Evolutionary conservation across 30 jellyfish, hydroid and myxozoan species (phyloP).

Genomic region (Mastigias papua): DNA sequence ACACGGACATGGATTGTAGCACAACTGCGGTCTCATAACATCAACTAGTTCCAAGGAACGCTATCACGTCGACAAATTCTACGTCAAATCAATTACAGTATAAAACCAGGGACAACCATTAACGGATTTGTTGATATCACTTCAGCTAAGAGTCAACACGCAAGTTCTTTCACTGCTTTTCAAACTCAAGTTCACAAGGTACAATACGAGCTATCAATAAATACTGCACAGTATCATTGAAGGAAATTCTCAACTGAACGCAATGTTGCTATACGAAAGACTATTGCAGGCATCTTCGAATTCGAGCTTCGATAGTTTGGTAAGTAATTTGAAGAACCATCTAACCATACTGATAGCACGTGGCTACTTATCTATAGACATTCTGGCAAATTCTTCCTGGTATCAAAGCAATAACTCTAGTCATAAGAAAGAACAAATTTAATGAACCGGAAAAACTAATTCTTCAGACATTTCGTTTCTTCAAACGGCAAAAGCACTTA

Average conservation of each 20-base stretch:
- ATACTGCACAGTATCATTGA: background rate
- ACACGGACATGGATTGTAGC: too few species aligned
- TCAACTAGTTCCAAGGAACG: background rate
- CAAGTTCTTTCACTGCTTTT: background rate
- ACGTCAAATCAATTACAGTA: slow-evolving; percentile 16
- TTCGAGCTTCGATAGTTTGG: background rate
- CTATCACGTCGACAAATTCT: background rate
- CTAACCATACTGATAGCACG: background rate
- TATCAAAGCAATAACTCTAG: too few species aligned
- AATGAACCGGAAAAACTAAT: too few species aligned
- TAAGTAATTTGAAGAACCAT: background rate
- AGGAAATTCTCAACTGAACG: background rate
- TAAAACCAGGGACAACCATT: background rate
- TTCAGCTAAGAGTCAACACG: slow-evolving; percentile 17
- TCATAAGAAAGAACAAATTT: too few species aligned
- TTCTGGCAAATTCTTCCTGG: too few species aligned
- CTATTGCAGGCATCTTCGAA: background rate
- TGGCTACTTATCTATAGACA: too few species aligned
- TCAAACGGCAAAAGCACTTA: too few species aligned
- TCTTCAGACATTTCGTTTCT: too few species aligned
- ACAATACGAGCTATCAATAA: background rate
- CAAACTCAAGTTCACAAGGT: background rate
- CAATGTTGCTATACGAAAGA: background rate
- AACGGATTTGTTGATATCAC: background rate
- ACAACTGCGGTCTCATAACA: background rate